phyloP scores from a whole-genome alignment of 2,888 invertebrate species.

The Eupelmus urozonus region DNA sequence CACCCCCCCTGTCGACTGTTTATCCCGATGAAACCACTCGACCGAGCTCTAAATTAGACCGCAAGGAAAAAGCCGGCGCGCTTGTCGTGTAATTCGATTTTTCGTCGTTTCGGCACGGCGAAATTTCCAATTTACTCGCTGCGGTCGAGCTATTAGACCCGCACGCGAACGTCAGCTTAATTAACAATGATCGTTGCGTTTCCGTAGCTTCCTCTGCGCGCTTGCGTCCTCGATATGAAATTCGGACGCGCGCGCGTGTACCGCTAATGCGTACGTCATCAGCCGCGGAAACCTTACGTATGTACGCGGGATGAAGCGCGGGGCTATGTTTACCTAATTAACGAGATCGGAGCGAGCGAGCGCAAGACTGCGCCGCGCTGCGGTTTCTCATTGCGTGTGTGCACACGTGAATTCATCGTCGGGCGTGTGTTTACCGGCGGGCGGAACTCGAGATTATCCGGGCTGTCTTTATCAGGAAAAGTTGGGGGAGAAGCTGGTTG shows the following conservation, averaged over 20 bases:
- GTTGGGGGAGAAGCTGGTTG: too few relatives aligned
- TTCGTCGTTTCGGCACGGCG: not conserved
- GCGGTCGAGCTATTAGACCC: conserved; percentile 28
- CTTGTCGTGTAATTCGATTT: conserved; percentile 33
- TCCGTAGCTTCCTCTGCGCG: not conserved
- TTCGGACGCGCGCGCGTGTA: not conserved
- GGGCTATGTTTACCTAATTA: conserved; percentile 42
- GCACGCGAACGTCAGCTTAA: conserved; percentile 29
- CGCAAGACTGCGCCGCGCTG: conserved; percentile 26
- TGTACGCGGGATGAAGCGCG: conserved; percentile 12
- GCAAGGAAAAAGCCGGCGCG: not conserved
- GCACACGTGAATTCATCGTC: too few relatives aligned
- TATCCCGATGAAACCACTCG: too few relatives aligned
- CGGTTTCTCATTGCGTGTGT: too few relatives aligned
- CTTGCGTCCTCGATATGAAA: conserved; percentile 27
- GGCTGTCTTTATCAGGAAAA: too few relatives aligned
- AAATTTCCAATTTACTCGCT: conserved; percentile 27
- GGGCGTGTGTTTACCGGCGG: too few relatives aligned
- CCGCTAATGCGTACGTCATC: conserved; percentile 24
- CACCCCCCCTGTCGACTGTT: too few relatives aligned
- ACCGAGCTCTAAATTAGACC: not conserved
- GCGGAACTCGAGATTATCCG: too few relatives aligned
- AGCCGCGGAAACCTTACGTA: conserved; percentile 35
- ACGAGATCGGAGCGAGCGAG: conserved; percentile 22
- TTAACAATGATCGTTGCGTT: conserved; percentile 37